A percentile compares a stretch with the other conserved stretches of the same genome.
phyloP scores from a whole-genome alignment of 2,113 vertebrate species.

The Bagarius yarrelli region DNA sequence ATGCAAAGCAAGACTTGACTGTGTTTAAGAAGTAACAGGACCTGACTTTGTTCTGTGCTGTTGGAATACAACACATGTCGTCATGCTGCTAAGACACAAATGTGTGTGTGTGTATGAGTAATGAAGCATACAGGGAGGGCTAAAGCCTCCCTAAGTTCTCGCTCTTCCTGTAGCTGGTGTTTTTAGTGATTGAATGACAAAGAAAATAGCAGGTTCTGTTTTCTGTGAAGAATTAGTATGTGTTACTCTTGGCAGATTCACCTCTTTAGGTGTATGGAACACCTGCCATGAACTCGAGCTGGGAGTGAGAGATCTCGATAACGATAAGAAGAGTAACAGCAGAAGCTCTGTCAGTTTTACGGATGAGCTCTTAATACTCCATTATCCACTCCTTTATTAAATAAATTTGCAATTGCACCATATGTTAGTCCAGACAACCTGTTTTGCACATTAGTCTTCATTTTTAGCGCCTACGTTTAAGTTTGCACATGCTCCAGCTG shows the following conservation, averaged over 20 bases:
- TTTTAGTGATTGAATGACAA: constrained; percentile 30
- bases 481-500: constrained; percentile 68
- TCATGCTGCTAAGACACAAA: constrained; percentile 41
- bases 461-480: constrained; percentile 65
- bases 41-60: constrained; percentile 61
- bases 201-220: constrained; percentile 16
- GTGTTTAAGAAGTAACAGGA: constrained; percentile 70
- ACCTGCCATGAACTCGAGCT: constrained; percentile 51
- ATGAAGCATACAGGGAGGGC: constrained; percentile 27
- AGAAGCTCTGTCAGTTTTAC: constrained; percentile 55
- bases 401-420: constrained; percentile 54
- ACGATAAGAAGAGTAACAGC: constrained; percentile 25
- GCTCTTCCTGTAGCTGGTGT: constrained; percentile 1
- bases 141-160: neutral
- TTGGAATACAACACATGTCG: constrained; percentile 51
- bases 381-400: constrained; percentile 65
- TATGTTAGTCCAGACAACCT: constrained; percentile 50
- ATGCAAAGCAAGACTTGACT: constrained; percentile 22
- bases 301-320: neutral
- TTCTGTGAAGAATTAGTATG: constrained; percentile 11
- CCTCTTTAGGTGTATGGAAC: constrained; percentile 48
- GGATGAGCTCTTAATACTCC: constrained; percentile 66
- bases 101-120: constrained; percentile 16
- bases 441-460: constrained; percentile 64
- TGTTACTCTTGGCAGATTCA: constrained; percentile 50